Conservation (phyloP, 30 jellyfish, hydroid and myxozoan genomes). For the Cassiopea xamachana region DNA sequence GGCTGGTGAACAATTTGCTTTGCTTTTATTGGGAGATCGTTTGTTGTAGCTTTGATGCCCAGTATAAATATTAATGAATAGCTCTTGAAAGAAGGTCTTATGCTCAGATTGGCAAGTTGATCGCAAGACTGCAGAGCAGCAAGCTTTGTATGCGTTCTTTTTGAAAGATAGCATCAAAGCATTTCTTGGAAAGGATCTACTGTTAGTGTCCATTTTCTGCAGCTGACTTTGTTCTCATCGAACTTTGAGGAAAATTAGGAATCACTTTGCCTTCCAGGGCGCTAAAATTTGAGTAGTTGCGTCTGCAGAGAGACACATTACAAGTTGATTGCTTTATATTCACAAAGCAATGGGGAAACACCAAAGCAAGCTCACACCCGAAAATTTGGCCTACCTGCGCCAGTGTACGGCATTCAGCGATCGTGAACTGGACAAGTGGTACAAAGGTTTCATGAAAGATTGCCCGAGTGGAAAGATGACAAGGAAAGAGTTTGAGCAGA, state of each 20-base stretch:
- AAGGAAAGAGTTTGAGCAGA: slow-evolving; percentile 94
- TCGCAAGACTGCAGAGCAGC: slow-evolving; percentile 11
- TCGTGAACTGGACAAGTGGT: slow-evolving; percentile 95
- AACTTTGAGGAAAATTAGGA: neutral
- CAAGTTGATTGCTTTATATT: neutral
- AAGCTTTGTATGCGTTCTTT: neutral
- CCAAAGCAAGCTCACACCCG: slow-evolving; percentile 97
- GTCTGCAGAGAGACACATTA: neutral
- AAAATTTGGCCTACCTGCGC: slow-evolving; percentile 91
- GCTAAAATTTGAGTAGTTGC: neutral
- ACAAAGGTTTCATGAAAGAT: slow-evolving; percentile 98
- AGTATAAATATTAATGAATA: slow-evolving; percentile 62
- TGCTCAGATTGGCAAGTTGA: slow-evolving; percentile 54
- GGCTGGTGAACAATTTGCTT: slow-evolving; percentile 64
- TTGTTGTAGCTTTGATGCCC: slow-evolving; percentile 64
- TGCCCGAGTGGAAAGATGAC: slow-evolving; percentile 99
- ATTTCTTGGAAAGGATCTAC: neutral
- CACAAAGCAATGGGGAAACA: slow-evolving; percentile 87
- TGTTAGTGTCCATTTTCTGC: neutral
- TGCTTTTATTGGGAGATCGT: slow-evolving; percentile 59
- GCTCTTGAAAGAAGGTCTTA: slow-evolving; percentile 47
- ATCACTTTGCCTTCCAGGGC: neutral
- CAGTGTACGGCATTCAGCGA: slow-evolving; percentile 99
- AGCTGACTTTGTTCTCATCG: neutral
- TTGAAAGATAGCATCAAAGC: neutral